Percentiles rank a stretch among this genome's conserved stretches.
These are phyloP conservation scores for Palythoa grandis DNA, from an alignment of 92 coral and sea anemone genomes.

Conservation along the genomic window DNA sequence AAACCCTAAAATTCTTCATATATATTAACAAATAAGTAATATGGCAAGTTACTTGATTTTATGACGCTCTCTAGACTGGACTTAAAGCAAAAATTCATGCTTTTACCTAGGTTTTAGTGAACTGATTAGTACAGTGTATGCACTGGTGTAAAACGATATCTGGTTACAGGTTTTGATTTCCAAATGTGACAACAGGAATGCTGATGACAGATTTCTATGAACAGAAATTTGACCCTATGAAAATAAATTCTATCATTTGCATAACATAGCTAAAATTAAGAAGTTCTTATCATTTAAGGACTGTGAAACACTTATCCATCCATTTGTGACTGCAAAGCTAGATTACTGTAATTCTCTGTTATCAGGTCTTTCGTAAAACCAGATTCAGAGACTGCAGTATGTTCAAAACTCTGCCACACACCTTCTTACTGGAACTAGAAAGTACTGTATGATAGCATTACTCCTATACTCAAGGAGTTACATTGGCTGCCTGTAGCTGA, in stretches of 20 bases:
- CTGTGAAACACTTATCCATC: too few relatives aligned
- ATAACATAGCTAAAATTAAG: too few relatives aligned
- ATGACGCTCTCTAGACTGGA: not conserved
- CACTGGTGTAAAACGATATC: conserved; percentile 12
- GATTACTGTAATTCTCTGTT: too few relatives aligned
- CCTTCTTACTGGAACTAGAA: too few relatives aligned
- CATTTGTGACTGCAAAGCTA: too few relatives aligned
- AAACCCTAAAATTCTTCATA: not conserved
- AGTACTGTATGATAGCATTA: too few relatives aligned
- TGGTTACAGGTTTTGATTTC: conserved; percentile 14
- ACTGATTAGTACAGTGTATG: not conserved
- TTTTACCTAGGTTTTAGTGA: not conserved
- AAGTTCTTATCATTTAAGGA: too few relatives aligned
- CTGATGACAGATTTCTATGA: not conserved
- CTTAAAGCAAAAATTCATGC: not conserved
- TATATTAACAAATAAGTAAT: not conserved
- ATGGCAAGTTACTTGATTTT: not conserved
- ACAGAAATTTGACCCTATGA: not conserved
- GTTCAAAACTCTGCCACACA: too few relatives aligned
- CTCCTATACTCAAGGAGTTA: too few relatives aligned
- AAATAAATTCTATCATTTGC: not conserved
- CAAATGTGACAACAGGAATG: conserved; percentile 4
- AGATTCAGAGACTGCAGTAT: too few relatives aligned
- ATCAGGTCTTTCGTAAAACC: too few relatives aligned
- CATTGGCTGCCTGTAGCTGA: too few relatives aligned